phyloP scores from a whole-genome alignment of 2,888 invertebrate species.

The Oligia fasciuncula region DNA sequence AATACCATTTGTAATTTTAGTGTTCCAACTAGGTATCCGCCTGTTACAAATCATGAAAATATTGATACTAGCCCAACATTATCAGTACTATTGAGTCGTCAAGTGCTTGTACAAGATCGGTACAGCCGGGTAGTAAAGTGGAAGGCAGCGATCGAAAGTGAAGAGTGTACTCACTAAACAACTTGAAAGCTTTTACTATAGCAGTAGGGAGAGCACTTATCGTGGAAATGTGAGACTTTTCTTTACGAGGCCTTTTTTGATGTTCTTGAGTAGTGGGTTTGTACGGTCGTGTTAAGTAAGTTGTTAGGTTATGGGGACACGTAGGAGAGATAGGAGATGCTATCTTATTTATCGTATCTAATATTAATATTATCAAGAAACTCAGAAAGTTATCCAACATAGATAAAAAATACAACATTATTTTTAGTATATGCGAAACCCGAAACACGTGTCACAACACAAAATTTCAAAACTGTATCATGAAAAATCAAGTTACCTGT shows the following conservation, averaged over 20 bases:
- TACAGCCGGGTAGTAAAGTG: slow-evolving; percentile 51
- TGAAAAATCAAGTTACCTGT: too few relatives aligned
- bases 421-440: too few relatives aligned
- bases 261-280: neutral
- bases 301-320: neutral
- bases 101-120: slow-evolving; percentile 48
- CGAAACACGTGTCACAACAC: too few relatives aligned
- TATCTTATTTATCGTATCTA: neutral
- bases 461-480: too few relatives aligned
- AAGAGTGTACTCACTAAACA: slow-evolving; percentile 67
- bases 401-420: too few relatives aligned
- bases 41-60: slow-evolving; percentile 16
- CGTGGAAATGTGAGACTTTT: slow-evolving; percentile 46
- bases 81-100: slow-evolving; percentile 27
- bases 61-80: slow-evolving; percentile 23
- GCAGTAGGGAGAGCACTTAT: slow-evolving; percentile 43
- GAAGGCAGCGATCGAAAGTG: slow-evolving; percentile 70
- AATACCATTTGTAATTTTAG: slow-evolving; percentile 10
- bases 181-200: slow-evolving; percentile 66
- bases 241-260: slow-evolving; percentile 16
- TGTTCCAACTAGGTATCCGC: neutral
- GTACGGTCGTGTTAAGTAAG: too few relatives aligned
- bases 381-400: neutral
- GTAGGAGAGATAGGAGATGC: neutral
- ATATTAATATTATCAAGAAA: neutral